phyloP scores from a whole-genome alignment of 2,797 vertebrate genomes.

The Micropoecilia bifurca region DNA sequence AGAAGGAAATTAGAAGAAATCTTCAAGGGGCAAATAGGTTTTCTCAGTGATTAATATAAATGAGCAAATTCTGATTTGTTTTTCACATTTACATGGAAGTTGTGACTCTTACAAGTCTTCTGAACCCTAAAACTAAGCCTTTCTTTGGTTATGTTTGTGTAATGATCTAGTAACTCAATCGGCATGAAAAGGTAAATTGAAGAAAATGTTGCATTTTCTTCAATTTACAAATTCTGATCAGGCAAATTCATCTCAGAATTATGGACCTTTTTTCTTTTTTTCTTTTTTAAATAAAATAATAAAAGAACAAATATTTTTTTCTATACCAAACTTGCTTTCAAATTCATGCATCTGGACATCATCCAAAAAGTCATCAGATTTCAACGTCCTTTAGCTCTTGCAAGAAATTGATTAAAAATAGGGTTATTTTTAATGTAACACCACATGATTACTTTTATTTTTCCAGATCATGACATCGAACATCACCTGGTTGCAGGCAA shows the following conservation, averaged over 20 bases:
- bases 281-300: too few relatives aligned
- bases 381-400: background rate
- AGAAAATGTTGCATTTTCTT: background rate
- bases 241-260: background rate
- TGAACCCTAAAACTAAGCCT: background rate
- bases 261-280: background rate
- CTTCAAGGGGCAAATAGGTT: background rate
- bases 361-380: background rate
- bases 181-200: background rate
- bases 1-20: background rate
- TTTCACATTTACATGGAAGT: background rate
- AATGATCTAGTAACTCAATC: background rate
- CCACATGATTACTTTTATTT: background rate
- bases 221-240: background rate
- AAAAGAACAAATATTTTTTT: background rate
- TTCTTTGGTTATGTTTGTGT: background rate
- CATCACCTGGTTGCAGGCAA: background rate
- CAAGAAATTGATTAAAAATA: background rate
- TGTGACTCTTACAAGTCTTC: background rate
- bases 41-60: background rate
- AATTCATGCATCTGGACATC: background rate
- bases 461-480: slow-evolving; percentile 51
- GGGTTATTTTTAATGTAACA: background rate
- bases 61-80: background rate
- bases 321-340: background rate